A percentile compares a stretch with the other conserved stretches of the same genome.
Conservation (phyloP, 2,888 invertebrate species). For the Acleris emargana region DNA sequence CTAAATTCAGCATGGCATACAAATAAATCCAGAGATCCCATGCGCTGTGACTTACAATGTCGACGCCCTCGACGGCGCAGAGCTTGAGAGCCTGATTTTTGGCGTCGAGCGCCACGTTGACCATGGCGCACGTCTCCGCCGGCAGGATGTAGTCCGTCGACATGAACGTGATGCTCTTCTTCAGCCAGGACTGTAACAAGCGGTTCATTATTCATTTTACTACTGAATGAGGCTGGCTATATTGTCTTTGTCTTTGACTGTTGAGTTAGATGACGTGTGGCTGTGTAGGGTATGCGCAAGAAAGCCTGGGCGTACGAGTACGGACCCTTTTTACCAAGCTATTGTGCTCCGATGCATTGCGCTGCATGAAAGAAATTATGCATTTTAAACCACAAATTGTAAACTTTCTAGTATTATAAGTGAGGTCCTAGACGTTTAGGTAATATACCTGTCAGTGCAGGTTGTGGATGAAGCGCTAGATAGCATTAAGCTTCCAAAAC, state of each 20-base stretch:
- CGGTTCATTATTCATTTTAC: neutral
- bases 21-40: slow-evolving; percentile 1
- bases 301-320: too few relatives aligned
- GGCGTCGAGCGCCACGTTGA: slow-evolving; percentile 98
- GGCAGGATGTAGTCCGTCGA: slow-evolving; percentile 99
- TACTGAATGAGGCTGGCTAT: too few relatives aligned
- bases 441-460: slow-evolving; percentile 98
- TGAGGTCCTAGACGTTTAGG: too few relatives aligned
- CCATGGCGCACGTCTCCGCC: slow-evolving; percentile 99
- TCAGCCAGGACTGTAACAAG: slow-evolving; percentile 90
- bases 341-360: too few relatives aligned
- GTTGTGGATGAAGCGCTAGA: slow-evolving; percentile 98
- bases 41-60: slow-evolving; percentile 89
- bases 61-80: slow-evolving; percentile 97
- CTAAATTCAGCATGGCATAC: too few relatives aligned
- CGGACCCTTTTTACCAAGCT: too few relatives aligned
- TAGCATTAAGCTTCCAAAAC: slow-evolving; percentile 99
- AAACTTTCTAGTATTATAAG: too few relatives aligned
- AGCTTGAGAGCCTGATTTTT: slow-evolving; percentile 98
- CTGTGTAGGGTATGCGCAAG: too few relatives aligned
- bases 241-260: too few relatives aligned
- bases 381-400: too few relatives aligned
- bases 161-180: slow-evolving; percentile 96
- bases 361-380: too few relatives aligned
- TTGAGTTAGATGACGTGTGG: too few relatives aligned